Percentiles rank a stretch among this genome's conserved stretches.
Conservation (phyloP, 2,797 vertebrate genomes). For the Champsocephalus esox region DNA sequence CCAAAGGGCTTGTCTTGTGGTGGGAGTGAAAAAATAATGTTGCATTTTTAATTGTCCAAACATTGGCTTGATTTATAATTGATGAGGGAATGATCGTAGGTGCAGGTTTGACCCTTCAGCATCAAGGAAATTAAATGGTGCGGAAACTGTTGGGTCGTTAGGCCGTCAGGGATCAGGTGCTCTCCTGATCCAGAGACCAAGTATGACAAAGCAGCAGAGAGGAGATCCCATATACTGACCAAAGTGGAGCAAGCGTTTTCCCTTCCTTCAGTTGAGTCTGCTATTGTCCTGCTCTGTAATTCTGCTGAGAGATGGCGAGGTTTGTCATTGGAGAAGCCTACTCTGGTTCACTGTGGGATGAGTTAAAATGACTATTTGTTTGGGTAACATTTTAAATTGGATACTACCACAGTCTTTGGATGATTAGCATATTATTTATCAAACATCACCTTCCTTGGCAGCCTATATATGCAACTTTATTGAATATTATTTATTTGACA, state of each 20-base stretch:
- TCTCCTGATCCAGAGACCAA: slow-evolving; percentile 46
- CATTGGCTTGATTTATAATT: slow-evolving; percentile 79
- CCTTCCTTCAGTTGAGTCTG: slow-evolving; percentile 29
- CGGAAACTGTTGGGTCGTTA: slow-evolving; percentile 76
- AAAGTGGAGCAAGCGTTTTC: slow-evolving; percentile 55
- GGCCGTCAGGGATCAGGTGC: slow-evolving; percentile 57
- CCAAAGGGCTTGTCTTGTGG: slow-evolving; percentile 59
- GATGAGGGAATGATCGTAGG: slow-evolving; percentile 67
- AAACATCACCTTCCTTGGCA: neutral
- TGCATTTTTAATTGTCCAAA: slow-evolving; percentile 81
- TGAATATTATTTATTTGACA: neutral
- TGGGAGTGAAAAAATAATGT: slow-evolving; percentile 66
- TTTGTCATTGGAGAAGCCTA: slow-evolving; percentile 60
- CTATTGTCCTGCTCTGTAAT: slow-evolving; percentile 52
- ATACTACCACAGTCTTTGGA: neutral
- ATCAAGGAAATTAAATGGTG: slow-evolving; percentile 69
- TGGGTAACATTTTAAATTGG: slow-evolving; percentile 16
- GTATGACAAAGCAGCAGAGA: slow-evolving; percentile 68
- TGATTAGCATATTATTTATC: neutral
- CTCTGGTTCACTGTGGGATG: slow-evolving; percentile 39
- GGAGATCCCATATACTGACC: slow-evolving; percentile 59
- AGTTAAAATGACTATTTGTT: slow-evolving; percentile 33
- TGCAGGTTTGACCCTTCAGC: slow-evolving; percentile 56
- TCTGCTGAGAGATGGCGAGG: slow-evolving; percentile 40
- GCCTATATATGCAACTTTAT: neutral